Evolutionary conservation across 2,113 vertebrate genomes (phyloP).

Genomic region (Tetrao urogallus): DNA sequence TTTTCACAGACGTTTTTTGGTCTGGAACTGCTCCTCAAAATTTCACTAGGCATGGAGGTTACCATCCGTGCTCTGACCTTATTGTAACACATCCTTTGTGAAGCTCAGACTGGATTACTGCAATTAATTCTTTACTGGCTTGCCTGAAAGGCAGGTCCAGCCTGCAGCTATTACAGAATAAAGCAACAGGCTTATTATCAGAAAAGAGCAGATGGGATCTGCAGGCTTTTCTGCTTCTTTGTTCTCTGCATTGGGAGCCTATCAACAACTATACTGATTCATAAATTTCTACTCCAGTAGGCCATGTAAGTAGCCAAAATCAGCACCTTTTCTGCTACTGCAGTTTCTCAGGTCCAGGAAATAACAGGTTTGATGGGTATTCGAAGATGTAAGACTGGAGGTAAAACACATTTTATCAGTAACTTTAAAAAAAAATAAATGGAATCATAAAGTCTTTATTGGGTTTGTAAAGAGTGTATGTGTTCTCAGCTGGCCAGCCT

Average conservation of each 20-base stretch:
- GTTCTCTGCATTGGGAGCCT: slow-evolving; percentile 1
- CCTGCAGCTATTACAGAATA: slow-evolving; percentile 49
- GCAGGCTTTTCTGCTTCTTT: slow-evolving; percentile 39
- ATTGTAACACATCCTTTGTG: slow-evolving; percentile 42
- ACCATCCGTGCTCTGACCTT: neutral
- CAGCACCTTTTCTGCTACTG: neutral
- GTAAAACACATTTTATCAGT: neutral
- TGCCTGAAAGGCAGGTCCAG: slow-evolving; percentile 54
- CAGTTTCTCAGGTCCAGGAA: neutral
- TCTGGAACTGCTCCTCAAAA: neutral
- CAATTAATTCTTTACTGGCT: slow-evolving; percentile 60
- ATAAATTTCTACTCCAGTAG: neutral
- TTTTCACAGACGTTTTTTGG: neutral
- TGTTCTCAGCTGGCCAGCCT: neutral
- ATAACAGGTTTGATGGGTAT: neutral
- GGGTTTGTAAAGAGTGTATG: neutral
- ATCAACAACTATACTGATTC: neutral
- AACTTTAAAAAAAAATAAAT: neutral
- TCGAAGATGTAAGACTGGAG: neutral
- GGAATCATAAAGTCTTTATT: neutral
- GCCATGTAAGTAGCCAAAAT: neutral
- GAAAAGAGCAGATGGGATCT: slow-evolving; percentile 65
- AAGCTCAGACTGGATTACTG: slow-evolving; percentile 58
- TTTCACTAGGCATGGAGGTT: neutral
- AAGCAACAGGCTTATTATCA: slow-evolving; percentile 66